Percentiles rank a stretch among this genome's conserved stretches.
Evolutionary conservation across 2,888 invertebrate genomes (phyloP).

Genomic region (Sinotaia quadrata): DNA sequence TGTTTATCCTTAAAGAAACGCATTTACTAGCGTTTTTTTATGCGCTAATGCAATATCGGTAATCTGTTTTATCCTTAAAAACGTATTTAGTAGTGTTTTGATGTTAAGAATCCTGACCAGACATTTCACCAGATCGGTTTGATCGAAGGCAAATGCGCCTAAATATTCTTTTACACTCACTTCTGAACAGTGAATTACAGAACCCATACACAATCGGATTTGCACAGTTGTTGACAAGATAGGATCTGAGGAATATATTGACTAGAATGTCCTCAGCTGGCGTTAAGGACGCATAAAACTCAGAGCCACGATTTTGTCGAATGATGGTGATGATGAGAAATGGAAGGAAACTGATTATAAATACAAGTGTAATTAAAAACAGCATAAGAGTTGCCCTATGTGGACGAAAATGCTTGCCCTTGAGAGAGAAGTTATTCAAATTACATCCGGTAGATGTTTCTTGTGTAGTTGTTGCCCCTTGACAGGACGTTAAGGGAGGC

Average conservation of each 20-base stretch:
- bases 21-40: too few relatives aligned
- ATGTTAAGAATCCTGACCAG: too few relatives aligned
- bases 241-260: conserved; percentile 43
- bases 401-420: conserved; percentile 18
- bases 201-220: conserved; percentile 48
- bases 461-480: neutral
- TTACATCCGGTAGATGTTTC: conserved; percentile 9
- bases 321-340: conserved; percentile 44
- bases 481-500: neutral
- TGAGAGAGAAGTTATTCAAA: conserved; percentile 7
- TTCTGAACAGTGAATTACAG: conserved; percentile 42
- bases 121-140: too few relatives aligned
- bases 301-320: conserved; percentile 28
- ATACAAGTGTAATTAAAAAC: conserved; percentile 45
- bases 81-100: too few relatives aligned
- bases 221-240: conserved; percentile 46
- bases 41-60: too few relatives aligned
- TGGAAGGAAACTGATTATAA: conserved; percentile 43
- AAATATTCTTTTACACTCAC: conserved; percentile 35
- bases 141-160: too few relatives aligned
- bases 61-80: too few relatives aligned
- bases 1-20: too few relatives aligned
- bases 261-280: conserved; percentile 33
- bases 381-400: conserved; percentile 41
- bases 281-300: conserved; percentile 36